phyloP scores from a whole-genome alignment of 2,888 invertebrate species.

The Myathropa florea region DNA sequence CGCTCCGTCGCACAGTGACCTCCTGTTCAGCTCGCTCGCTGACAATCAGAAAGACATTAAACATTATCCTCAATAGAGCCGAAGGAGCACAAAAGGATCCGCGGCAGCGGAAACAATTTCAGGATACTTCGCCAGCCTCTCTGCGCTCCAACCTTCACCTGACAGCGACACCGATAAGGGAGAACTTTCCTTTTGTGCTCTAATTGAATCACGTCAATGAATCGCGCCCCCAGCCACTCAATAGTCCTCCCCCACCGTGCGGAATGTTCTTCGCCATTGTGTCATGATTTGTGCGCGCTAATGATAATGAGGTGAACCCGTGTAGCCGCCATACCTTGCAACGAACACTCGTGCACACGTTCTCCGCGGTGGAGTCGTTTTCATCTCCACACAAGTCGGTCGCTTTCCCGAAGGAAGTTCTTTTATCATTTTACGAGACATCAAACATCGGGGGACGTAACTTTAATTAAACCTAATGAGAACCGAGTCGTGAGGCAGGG shows the following conservation, averaged over 20 bases:
- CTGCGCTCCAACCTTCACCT: conserved; percentile 23
- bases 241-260: conserved; percentile 12
- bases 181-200: conserved; percentile 38
- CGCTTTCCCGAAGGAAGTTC: conserved; percentile 28
- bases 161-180: conserved; percentile 21
- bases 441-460: conserved; percentile 38
- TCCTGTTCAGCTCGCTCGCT: background rate
- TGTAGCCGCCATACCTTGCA: conserved; percentile 12
- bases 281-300: background rate
- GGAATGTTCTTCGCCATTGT: background rate
- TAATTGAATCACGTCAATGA: conserved; percentile 62
- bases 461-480: conserved; percentile 68
- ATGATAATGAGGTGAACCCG: conserved; percentile 48
- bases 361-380: background rate
- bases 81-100: background rate
- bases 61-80: conserved; percentile 40
- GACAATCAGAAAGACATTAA: conserved; percentile 67
- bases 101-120: conserved; percentile 23
- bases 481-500: conserved; percentile 19
- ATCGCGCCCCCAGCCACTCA: conserved; percentile 44
- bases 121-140: background rate
- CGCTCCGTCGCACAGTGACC: conserved; percentile 20
- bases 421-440: conserved; percentile 35
- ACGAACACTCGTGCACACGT: conserved; percentile 13
- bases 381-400: conserved; percentile 4